Evolutionary conservation across 2,113 vertebrate species (phyloP), one percentile per base, ranked within the genome.

Genomic region (Erythrolamprus reginae): DNA sequence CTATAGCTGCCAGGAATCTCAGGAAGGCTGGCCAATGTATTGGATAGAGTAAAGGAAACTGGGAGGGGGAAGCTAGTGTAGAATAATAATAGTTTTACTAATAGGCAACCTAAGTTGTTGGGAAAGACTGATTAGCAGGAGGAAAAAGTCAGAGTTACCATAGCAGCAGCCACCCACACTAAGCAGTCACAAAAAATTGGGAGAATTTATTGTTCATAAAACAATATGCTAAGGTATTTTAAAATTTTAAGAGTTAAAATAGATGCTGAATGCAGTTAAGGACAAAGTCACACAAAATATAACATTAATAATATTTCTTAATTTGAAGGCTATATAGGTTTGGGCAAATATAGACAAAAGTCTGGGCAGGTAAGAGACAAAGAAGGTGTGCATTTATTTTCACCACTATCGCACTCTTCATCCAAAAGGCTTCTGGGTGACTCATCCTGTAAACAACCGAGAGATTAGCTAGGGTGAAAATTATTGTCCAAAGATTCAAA

Each of bases 121-220:
- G 84, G 87, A 95, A 95, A 48, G 91, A 82, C 88, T 94, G 86
- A 84, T 77, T 89, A 94, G 95, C 92, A 96, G 92, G 90, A 92
- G 84, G 85, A 97, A 91, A 88, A 94, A 94, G 92, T 95, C 94
- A 92, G 93, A 91, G 97, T 97, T 97, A 94, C 96, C 95, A 97
- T 97, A 95, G 97, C 95, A 97, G 94, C 96, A 97, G 94, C 96
- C 97, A 93, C 97, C 97, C 94, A 97, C 97, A 91, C 93, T 87
- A 91, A 89, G 91, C 86, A 91, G 19, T 56, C 61, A 70, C 58
- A 58, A 89, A 94, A 94, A 55, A 82, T 90, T 93, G 70, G 70
- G 93, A 94, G 83, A 93, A 92, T 91, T 94, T 96, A 94, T 96
- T 96, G 95, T 96, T 97, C 93, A 90, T 88, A 92, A 92, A 94